Percentiles rank a stretch among this genome's conserved stretches.
These are phyloP conservation scores for Papilio helenus DNA, from an alignment of 1,140 invertebrate genomes.

Conservation along the genomic window DNA sequence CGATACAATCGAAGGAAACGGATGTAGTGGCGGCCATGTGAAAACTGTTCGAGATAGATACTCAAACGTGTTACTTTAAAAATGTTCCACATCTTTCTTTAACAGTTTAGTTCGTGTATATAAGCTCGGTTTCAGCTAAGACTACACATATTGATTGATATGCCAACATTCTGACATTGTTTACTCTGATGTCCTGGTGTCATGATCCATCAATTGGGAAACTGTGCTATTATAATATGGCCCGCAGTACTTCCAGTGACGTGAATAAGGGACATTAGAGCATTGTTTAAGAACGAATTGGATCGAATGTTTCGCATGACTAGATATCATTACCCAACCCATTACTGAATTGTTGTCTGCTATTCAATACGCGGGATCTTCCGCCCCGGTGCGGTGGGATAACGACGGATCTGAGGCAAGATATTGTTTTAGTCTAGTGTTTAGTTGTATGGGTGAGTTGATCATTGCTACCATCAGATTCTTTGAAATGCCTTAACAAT, in stretches of 20 bases:
- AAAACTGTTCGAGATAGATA: constrained; percentile 4
- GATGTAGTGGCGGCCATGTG: neutral
- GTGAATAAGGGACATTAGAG: constrained; percentile 4
- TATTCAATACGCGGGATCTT: constrained; percentile 31
- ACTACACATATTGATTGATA: too few species aligned
- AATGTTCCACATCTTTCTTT: neutral
- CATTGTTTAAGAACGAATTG: constrained; percentile 27
- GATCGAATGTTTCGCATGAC: constrained; percentile 31
- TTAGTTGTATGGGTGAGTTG: constrained; percentile 65
- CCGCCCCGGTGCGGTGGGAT: constrained; percentile 10
- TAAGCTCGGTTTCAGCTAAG: too few species aligned
- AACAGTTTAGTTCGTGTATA: neutral
- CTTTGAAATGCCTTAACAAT: neutral
- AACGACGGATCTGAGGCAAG: constrained; percentile 5
- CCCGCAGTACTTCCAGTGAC: neutral
- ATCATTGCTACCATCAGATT: constrained; percentile 24
- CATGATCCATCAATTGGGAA: neutral
- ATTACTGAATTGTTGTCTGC: constrained; percentile 18
- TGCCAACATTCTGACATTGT: neutral
- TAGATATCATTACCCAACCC: constrained; percentile 29
- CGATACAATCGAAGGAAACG: constrained; percentile 24
- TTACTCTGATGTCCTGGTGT: neutral
- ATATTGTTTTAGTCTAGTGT: constrained; percentile 47
- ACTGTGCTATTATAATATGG: neutral
- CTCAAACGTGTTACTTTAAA: neutral